Evolutionary conservation across 2,113 vertebrate genomes (phyloP).

Genomic region (Proteles cristata): DNA sequence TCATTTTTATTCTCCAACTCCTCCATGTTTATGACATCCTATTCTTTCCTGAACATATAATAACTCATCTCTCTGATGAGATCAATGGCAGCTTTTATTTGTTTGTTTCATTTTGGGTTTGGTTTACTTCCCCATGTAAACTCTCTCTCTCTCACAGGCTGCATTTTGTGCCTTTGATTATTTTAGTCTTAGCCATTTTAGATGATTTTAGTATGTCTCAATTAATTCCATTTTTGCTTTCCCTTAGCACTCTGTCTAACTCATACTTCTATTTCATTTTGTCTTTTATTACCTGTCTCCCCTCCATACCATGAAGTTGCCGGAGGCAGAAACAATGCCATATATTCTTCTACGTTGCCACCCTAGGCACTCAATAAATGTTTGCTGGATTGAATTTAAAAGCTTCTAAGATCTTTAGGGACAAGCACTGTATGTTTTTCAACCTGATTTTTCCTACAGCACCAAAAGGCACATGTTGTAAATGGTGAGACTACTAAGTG

Average conservation of each 20-base stretch:
- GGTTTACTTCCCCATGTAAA: background rate
- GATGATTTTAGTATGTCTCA: background rate
- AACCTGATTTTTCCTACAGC: background rate
- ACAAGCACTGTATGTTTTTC: background rate
- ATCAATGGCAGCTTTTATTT: conserved; percentile 1
- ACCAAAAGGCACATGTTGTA: background rate
- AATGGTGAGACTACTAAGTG: background rate
- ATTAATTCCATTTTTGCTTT: conserved; percentile 30
- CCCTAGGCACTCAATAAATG: background rate
- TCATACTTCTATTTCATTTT: conserved; percentile 19
- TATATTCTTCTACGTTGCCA: background rate
- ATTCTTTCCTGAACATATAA: background rate
- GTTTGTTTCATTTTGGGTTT: background rate
- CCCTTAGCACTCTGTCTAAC: background rate
- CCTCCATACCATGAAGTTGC: background rate
- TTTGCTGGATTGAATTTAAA: conserved; percentile 38
- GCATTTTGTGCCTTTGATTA: background rate
- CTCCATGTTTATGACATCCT: background rate
- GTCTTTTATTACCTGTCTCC: background rate
- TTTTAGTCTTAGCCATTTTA: conserved; percentile 19
- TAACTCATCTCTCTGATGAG: background rate
- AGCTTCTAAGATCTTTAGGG: conserved; percentile 16
- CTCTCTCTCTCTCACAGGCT: background rate
- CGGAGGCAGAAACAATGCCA: background rate
- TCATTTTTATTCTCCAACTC: background rate